These are phyloP conservation scores for Leptoteleia sp. DNA, from an alignment of 1,140 invertebrate genomes.

Conservation along the genomic window DNA sequence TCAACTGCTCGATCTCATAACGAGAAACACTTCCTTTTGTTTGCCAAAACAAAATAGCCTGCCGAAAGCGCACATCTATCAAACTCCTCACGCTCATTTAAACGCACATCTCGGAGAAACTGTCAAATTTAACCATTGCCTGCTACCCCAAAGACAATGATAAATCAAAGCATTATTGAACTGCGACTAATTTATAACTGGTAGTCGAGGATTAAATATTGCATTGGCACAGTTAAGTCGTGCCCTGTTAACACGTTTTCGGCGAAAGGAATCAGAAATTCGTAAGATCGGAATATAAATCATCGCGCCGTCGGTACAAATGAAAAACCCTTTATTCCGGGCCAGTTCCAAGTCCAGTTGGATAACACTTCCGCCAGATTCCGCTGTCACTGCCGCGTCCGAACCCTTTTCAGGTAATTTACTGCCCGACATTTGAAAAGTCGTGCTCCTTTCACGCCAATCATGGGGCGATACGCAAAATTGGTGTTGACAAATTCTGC, in stretches of 20 bases:
- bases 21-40: no score
- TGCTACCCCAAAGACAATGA: no score
- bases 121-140: no score
- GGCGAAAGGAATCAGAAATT: neutral
- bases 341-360: neutral
- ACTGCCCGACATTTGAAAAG: conserved; percentile 24
- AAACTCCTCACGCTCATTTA: no score
- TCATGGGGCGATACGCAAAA: conserved; percentile 48
- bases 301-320: conserved; percentile 1
- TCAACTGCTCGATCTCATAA: no score
- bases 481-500: conserved; percentile 47
- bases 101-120: no score
- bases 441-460: conserved; percentile 42
- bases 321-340: conserved; percentile 35
- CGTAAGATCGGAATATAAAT: conserved; percentile 22
- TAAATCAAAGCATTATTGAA: no score
- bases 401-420: conserved; percentile 39
- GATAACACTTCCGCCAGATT: conserved; percentile 9
- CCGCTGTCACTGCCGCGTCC: neutral
- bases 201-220: neutral
- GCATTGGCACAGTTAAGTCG: neutral
- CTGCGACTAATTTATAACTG: conserved; percentile 11
- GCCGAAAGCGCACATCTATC: no score
- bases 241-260: conserved; percentile 1
- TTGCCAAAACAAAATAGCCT: no score